A percentile compares a stretch with the other conserved stretches of the same genome.
These are phyloP conservation scores for Centropus bengalensis DNA, from an alignment of 2,113 vertebrate genomes.

Conservation along the genomic window DNA sequence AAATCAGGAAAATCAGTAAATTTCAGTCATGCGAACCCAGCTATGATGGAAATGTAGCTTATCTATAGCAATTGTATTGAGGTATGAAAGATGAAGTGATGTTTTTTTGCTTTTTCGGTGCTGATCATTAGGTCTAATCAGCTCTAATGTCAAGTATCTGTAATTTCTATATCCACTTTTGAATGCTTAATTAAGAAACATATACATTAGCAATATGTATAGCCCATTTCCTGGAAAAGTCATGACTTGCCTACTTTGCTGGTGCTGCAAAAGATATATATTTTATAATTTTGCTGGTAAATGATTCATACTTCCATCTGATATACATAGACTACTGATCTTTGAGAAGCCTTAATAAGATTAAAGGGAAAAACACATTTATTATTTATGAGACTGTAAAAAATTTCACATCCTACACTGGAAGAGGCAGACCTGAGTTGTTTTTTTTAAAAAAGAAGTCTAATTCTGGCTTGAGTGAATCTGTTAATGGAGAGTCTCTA, in stretches of 20 bases:
- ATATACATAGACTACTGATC: neutral
- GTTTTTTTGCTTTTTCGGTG: neutral
- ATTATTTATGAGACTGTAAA: neutral
- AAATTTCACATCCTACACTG: neutral
- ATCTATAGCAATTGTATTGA: neutral
- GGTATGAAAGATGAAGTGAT: neutral
- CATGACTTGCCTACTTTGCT: neutral
- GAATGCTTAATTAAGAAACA: neutral
- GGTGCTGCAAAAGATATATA: neutral
- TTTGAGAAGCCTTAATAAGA: neutral
- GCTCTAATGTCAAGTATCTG: neutral
- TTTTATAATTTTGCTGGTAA: neutral
- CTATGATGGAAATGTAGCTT: neutral
- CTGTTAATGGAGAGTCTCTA: neutral
- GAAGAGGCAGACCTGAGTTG: neutral
- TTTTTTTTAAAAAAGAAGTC: neutral
- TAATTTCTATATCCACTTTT: neutral
- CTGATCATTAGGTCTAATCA: neutral
- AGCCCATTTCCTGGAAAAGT: slow-evolving; percentile 14
- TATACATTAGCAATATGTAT: neutral
- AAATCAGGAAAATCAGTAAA: neutral
- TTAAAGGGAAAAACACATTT: neutral
- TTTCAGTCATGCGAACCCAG: neutral
- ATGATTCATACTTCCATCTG: neutral
- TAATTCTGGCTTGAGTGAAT: neutral